Percentiles rank a stretch among this genome's conserved stretches.
Conservation (phyloP, 2,888 invertebrate species). For the Drosophila birchii region DNA sequence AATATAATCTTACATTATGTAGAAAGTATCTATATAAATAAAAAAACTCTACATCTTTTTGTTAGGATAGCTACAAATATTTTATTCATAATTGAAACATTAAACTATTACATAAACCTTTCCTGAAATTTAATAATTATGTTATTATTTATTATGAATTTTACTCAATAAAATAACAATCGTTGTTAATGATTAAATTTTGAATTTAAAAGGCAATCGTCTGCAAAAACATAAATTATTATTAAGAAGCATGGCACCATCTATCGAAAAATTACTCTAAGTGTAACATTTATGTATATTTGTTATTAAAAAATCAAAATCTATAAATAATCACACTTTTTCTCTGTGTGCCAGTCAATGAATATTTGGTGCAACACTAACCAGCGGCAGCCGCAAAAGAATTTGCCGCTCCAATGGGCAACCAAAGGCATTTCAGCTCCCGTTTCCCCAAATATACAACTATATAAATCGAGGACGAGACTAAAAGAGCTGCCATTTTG, state of each 20-base stretch:
- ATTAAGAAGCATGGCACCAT: neutral
- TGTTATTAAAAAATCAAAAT: neutral
- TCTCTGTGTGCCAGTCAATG: conserved; percentile 26
- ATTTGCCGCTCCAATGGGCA: conserved; percentile 70
- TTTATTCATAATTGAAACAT: neutral
- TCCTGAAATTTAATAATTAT: neutral
- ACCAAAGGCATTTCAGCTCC: conserved; percentile 62
- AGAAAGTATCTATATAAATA: neutral
- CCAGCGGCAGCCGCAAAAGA: conserved; percentile 57
- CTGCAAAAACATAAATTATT: neutral
- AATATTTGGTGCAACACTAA: conserved; percentile 51
- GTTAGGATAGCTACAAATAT: no score
- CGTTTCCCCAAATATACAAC: conserved; percentile 45
- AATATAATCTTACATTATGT: neutral
- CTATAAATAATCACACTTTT: neutral
- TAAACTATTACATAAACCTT: neutral
- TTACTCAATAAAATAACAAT: neutral
- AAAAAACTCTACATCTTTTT: no score
- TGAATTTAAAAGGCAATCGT: no score
- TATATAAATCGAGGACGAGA: conserved; percentile 54
- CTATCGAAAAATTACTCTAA: neutral
- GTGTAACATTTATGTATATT: neutral
- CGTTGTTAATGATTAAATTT: no score
- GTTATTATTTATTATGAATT: neutral
- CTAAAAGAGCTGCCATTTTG: conserved; percentile 55